phyloP scores from a whole-genome alignment of 35 echinoderm and acorn worm genomes.

The Nesometra sesokonis region DNA sequence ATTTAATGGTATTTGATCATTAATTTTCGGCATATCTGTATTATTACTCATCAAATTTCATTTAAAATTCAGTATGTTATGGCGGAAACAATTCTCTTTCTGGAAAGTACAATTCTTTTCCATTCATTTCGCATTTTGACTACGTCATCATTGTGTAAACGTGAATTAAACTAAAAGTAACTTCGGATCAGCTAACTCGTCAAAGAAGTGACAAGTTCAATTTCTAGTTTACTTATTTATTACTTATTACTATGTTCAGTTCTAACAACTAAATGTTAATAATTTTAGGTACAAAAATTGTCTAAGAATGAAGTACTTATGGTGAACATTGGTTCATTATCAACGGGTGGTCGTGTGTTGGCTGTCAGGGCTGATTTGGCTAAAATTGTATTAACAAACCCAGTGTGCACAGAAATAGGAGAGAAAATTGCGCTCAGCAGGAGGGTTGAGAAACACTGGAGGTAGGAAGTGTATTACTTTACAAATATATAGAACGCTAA shows the following conservation, averaged over 20 bases:
- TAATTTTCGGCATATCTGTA: too few relatives aligned
- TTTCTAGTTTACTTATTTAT: background rate
- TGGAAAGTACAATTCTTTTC: too few relatives aligned
- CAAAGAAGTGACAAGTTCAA: too few relatives aligned
- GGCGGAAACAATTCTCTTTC: too few relatives aligned
- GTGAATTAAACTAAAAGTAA: too few relatives aligned
- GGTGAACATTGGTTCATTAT: slow-evolving; percentile 97
- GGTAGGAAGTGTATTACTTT: slow-evolving; percentile 24
- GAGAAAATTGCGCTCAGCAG: slow-evolving; percentile 95
- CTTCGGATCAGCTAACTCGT: too few relatives aligned
- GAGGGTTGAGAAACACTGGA: slow-evolving; percentile 98
- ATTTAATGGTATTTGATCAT: too few relatives aligned
- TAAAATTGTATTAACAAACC: slow-evolving; percentile 94
- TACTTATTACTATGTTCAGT: too few relatives aligned
- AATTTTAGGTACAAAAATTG: slow-evolving; percentile 80
- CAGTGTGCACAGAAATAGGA: slow-evolving; percentile 89
- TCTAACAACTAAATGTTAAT: background rate
- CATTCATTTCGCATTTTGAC: too few relatives aligned
- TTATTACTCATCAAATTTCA: too few relatives aligned
- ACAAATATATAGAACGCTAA: background rate
- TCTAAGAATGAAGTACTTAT: slow-evolving; percentile 88
- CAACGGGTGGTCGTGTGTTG: slow-evolving; percentile 81
- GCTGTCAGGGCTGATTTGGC: slow-evolving; percentile 99
- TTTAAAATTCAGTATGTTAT: too few relatives aligned
- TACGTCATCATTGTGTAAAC: too few relatives aligned